phyloP scores from a whole-genome alignment of 2,797 vertebrate genomes.

The Hippocampus kuda region DNA sequence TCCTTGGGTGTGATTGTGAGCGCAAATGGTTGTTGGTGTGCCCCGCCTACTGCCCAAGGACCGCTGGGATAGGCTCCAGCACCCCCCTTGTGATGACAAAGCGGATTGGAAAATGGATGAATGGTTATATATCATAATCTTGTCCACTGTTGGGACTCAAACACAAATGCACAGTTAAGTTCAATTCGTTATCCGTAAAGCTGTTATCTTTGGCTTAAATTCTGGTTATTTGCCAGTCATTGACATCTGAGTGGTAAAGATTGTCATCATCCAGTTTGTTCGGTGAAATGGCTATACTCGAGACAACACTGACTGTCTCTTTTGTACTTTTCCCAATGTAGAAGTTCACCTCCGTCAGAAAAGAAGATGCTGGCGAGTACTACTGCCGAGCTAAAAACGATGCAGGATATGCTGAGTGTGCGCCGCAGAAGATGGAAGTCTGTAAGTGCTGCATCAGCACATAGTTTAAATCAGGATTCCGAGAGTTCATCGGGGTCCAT shows the following conservation, averaged over 20 bases:
- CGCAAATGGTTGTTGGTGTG: too few relatives aligned
- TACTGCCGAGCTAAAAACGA: constrained; percentile 85
- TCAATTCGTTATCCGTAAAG: not conserved
- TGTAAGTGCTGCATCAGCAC: constrained; percentile 75
- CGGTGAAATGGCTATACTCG: not conserved
- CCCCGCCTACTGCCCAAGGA: too few relatives aligned
- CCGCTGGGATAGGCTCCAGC: too few relatives aligned
- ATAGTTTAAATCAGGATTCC: not conserved
- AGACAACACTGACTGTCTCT: not conserved
- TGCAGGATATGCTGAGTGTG: constrained; percentile 79
- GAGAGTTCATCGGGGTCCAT: not conserved
- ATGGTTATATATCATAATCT: not conserved
- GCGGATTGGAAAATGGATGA: too few relatives aligned
- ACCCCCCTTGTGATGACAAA: too few relatives aligned
- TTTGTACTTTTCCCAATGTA: constrained; percentile 33
- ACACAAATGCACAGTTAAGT: not conserved
- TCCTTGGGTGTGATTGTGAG: too few relatives aligned
- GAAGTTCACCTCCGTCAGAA: constrained; percentile 82
- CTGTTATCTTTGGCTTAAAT: not conserved
- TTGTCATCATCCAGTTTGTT: not conserved
- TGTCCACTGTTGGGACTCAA: not conserved
- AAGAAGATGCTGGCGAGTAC: constrained; percentile 87
- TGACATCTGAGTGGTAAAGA: not conserved
- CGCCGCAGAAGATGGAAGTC: constrained; percentile 87
- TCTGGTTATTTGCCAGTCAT: not conserved